These are phyloP conservation scores for Sebastes schlegelii DNA, from an alignment of 2,113 vertebrate species.

Conservation along the genomic window DNA sequence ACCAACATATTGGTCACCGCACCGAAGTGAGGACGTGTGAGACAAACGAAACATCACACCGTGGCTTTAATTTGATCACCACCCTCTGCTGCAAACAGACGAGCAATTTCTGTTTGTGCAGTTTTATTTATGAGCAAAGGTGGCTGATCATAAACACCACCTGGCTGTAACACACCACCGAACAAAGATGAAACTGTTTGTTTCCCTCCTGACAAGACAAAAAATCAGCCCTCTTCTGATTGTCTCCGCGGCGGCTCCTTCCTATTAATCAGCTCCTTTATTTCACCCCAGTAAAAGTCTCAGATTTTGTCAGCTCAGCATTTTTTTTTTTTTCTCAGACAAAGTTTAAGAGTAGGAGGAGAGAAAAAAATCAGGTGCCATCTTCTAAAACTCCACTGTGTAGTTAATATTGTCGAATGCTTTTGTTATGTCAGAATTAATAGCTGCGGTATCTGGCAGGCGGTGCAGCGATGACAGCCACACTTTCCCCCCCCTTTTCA, in stretches of 20 bases:
- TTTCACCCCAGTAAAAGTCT: conserved; percentile 34
- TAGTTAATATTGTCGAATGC: conserved; percentile 14
- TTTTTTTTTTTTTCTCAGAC: conserved; percentile 1
- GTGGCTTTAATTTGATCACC: neutral
- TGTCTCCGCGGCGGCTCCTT: neutral
- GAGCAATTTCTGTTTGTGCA: conserved; percentile 19
- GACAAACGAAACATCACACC: conserved; percentile 6
- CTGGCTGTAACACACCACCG: conserved; percentile 20
- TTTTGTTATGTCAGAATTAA: conserved; percentile 33
- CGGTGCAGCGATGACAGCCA: neutral
- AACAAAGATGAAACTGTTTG: conserved; percentile 15
- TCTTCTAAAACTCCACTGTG: conserved; percentile 27
- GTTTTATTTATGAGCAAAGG: conserved; percentile 39
- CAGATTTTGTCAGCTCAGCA: conserved; percentile 36
- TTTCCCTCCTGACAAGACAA: neutral
- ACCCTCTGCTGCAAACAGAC: conserved; percentile 3
- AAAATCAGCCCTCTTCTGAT: neutral
- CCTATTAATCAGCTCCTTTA: conserved; percentile 45
- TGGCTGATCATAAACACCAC: conserved; percentile 39
- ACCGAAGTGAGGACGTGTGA: conserved; percentile 3
- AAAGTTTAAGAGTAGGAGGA: conserved; percentile 11
- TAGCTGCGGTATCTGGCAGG: neutral
- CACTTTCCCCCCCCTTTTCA: neutral
- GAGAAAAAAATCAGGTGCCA: conserved; percentile 21
- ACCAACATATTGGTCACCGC: neutral